These are phyloP conservation scores for Lepilemur ruficaudatus DNA, from an alignment of 2,797 vertebrate species.

Conservation along the genomic window DNA sequence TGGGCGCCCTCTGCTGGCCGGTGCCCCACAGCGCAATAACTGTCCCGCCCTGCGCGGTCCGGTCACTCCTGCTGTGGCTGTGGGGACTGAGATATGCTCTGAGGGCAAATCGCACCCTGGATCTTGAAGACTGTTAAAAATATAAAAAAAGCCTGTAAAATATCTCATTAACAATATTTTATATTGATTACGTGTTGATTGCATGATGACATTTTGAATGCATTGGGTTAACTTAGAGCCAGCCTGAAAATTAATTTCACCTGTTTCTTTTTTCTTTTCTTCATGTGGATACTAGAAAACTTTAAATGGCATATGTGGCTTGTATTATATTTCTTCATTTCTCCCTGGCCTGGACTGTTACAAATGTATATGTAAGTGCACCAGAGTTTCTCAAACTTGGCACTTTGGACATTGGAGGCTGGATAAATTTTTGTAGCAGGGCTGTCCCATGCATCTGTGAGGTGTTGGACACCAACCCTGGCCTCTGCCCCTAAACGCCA, in stretches of 20 bases:
- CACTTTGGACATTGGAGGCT: too few relatives aligned
- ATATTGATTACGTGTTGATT: too few relatives aligned
- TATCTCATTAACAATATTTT: not conserved
- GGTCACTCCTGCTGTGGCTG: rapidly evolving
- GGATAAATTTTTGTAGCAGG: too few relatives aligned
- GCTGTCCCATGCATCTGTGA: not conserved
- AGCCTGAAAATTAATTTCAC: not conserved
- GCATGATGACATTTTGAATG: too few relatives aligned
- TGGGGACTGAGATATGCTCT: too few relatives aligned
- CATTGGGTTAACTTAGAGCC: not conserved
- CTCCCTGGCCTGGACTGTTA: not conserved
- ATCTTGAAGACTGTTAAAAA: not conserved
- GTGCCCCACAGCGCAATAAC: rapidly evolving
- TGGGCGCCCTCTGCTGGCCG: constrained; percentile 20
- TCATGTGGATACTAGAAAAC: not conserved
- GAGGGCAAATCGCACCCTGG: not conserved
- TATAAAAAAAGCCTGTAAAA: not conserved
- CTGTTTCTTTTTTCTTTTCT: not conserved
- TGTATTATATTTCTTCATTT: not conserved
- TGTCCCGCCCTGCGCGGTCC: rapidly evolving
- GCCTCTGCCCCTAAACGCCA: not conserved
- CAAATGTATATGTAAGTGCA: rapidly evolving
- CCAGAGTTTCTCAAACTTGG: not conserved
- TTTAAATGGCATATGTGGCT: not conserved
- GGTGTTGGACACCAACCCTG: not conserved